Evolutionary conservation across 1,140 invertebrate species (phyloP).

Genomic region (Octopus sinensis): DNA sequence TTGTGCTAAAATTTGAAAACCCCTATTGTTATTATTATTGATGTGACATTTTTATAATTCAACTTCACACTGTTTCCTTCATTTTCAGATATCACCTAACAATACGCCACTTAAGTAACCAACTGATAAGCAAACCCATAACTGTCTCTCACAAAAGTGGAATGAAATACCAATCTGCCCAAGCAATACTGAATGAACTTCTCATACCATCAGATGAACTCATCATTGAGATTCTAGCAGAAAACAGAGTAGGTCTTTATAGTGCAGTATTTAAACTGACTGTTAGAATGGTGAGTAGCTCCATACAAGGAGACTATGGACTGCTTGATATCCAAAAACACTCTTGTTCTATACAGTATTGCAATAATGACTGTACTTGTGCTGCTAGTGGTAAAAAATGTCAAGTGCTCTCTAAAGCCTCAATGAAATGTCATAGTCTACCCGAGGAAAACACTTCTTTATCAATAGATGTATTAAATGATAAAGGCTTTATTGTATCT

Average conservation of each 20-base stretch:
- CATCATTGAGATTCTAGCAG: conserved; percentile 23
- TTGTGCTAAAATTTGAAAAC: too few relatives aligned
- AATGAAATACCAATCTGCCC: too few relatives aligned
- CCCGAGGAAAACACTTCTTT: background rate
- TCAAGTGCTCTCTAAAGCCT: background rate
- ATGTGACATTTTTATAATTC: too few relatives aligned
- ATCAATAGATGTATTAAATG: background rate
- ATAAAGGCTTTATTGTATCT: conserved; percentile 19
- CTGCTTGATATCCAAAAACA: conserved; percentile 24
- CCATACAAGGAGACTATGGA: conserved; percentile 3
- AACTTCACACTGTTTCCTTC: too few relatives aligned
- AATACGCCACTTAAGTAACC: too few relatives aligned
- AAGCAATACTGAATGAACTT: too few relatives aligned
- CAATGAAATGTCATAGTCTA: background rate
- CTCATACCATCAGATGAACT: background rate
- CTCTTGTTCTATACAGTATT: conserved; percentile 32
- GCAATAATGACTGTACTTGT: conserved; percentile 37
- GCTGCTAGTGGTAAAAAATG: conserved; percentile 30
- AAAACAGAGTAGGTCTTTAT: conserved; percentile 24
- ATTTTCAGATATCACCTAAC: too few relatives aligned
- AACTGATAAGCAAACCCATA: too few relatives aligned
- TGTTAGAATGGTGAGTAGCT: conserved; percentile 16
- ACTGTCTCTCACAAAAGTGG: too few relatives aligned
- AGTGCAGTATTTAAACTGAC: conserved; percentile 22
- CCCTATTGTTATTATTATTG: too few relatives aligned